These are phyloP conservation scores for Pycnomerus fuliginosus DNA, from an alignment of 2,888 invertebrate species.

Conservation along the genomic window DNA sequence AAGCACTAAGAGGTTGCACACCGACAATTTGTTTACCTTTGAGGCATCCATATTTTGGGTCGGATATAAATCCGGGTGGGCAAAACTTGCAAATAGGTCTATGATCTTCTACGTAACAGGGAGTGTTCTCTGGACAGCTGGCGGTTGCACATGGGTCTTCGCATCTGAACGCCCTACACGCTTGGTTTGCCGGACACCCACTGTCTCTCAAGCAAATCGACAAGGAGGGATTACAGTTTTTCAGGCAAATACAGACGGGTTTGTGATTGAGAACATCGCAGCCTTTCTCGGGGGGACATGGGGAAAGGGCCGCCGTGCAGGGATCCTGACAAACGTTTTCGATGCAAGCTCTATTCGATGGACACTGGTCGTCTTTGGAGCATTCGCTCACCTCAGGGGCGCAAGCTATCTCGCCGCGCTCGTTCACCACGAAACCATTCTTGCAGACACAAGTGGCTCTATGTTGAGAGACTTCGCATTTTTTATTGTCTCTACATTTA, in stretches of 20 bases:
- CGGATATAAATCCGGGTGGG: slow-evolving; percentile 89
- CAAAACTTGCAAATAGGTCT: slow-evolving; percentile 95
- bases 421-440: slow-evolving; percentile 84
- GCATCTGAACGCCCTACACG: slow-evolving; percentile 86
- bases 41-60: slow-evolving; percentile 90
- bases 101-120: slow-evolving; percentile 93
- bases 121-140: slow-evolving; percentile 80
- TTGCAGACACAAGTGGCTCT: slow-evolving; percentile 85
- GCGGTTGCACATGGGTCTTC: slow-evolving; percentile 86
- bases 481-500: slow-evolving; percentile 78
- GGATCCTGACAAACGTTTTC: slow-evolving; percentile 85
- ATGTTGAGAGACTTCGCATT: slow-evolving; percentile 85
- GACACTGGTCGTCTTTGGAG: slow-evolving; percentile 77
- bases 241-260: slow-evolving; percentile 82
- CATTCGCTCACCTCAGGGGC: slow-evolving; percentile 79
- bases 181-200: slow-evolving; percentile 81
- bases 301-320: slow-evolving; percentile 66
- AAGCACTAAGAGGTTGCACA: slow-evolving; percentile 42
- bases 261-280: slow-evolving; percentile 88
- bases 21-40: slow-evolving; percentile 75
- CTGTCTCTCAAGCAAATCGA: slow-evolving; percentile 88
- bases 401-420: slow-evolving; percentile 83
- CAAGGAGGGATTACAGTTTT: slow-evolving; percentile 81
- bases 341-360: slow-evolving; percentile 81
- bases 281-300: slow-evolving; percentile 79